Evolutionary conservation across 2,888 invertebrate species (phyloP), one percentile per base, ranked within the genome.

Genomic region (Drosophila leonis): DNA sequence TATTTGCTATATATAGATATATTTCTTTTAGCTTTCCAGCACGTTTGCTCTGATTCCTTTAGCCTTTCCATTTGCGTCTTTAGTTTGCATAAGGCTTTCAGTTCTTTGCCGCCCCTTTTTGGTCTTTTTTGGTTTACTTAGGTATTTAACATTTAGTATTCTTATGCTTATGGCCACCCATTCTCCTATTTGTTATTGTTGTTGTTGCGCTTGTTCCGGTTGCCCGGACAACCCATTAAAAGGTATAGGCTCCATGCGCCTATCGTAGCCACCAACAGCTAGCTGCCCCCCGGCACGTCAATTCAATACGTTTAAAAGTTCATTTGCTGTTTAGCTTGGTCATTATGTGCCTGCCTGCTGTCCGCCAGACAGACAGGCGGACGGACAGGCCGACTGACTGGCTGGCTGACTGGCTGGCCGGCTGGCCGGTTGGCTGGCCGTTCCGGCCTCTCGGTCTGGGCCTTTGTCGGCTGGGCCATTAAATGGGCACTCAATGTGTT

Each of bases 251-350:
- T 33, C n/a, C 62, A 31, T 52, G 33, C 20, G 51, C 51, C 35
- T n/a, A 54, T n/a, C 39, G 18, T 29, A 13, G 39, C 27, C 13
- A 9, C 39, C 35, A 8, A 31, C 44, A 13, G 31, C 31, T 42
- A 12, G 33, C 39, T 44, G 20, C 48, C 59, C 51, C 39, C 18
- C 56, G 41, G 64, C 75, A 78, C 86, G 80, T 79, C 89, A 83
- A 89, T 84, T 89, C 89, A 89, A 84, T 89, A 89, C 87, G 89
- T 83, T 84, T 87, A 84, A 84, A 84, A 88, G 90, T 89, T 85
- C 85, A 84, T 87, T 85, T 90, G 85, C 85, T 90, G 80, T 90
- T 90, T 90, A 88, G 85, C 88, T 78, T 80, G 85, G 90, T 88
- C 85, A 85, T 85, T 89, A 85, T 85, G 90, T 75, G 90, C 80